Conservation (phyloP, 2,113 vertebrate genomes). For the Potamarius usumacintae region DNA sequence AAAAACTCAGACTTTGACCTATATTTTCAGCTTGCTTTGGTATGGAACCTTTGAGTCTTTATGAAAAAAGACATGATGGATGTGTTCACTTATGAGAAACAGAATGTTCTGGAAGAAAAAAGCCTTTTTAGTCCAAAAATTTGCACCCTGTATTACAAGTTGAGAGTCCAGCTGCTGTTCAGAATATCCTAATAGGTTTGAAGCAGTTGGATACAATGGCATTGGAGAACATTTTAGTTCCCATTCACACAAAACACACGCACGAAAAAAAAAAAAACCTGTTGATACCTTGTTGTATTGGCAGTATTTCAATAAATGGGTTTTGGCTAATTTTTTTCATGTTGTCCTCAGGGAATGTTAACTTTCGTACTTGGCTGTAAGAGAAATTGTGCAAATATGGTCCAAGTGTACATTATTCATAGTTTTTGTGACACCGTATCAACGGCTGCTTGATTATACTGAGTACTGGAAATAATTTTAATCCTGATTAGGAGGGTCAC, state of each 20-base stretch:
- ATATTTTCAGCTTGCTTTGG: slow-evolving; percentile 17
- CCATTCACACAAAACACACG: background rate
- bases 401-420: background rate
- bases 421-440: background rate
- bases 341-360: background rate
- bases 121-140: background rate
- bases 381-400: background rate
- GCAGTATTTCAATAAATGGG: background rate
- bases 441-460: slow-evolving; percentile 5
- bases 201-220: background rate
- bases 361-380: background rate
- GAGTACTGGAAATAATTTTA: slow-evolving; percentile 13
- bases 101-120: background rate
- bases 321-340: background rate
- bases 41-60: slow-evolving; percentile 9
- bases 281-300: background rate
- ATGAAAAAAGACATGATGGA: slow-evolving; percentile 22
- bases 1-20: slow-evolving; percentile 4
- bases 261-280: too few species aligned
- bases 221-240: background rate
- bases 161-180: background rate
- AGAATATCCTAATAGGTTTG: background rate
- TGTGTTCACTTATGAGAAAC: background rate
- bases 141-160: background rate
- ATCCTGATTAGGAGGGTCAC: background rate